Base-by-base conservation (phyloP, 1,140 invertebrate species). In the Alviniconcha marisindica region DNA sequence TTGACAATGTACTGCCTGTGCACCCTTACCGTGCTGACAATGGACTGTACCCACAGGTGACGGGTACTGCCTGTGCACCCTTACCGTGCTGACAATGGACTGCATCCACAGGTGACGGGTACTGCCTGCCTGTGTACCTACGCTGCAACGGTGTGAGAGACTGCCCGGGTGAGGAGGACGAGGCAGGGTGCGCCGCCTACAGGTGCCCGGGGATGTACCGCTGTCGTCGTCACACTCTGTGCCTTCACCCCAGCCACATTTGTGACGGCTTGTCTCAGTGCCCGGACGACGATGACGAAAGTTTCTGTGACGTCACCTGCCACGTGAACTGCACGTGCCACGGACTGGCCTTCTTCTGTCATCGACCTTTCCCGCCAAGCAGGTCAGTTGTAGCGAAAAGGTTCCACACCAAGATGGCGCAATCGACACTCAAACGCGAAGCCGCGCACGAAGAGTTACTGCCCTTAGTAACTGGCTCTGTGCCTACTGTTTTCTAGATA, bases 201-300 rank as follows among this genome's bases (percentile, higher is more conserved):
- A 60, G 0, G 28, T 60, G 56, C n/a, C 56, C 56, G 0, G 56
- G 56, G 56, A n/a, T 60, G 21, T 60, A 21, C 56, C 14, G 24
- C 7, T 60, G 56, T 24, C 14, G 56, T n/a, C 21, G 14, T 7
- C 7, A 5, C 21, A 60, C 56, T 7, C 0, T 24, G 14, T 60
- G 56, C 28, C 18, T 60, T 60, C 56, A 60, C n/a, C 0, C 5
- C 7, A 24, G 28, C n/a, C 56, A 60, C 56, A 14, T 60, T 5
- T 60, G 56, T 60, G 56, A 60, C 56, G 56, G 56, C 56, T 33
- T 66, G n/a, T 10, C 63, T 66, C 63, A 66, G 5, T 66, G 63
- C 36, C 63, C 63, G 36, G 28, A 66, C 0, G 5, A 66, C 28
- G 63, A 66, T 33, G 63, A 66, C 28, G 63, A 66, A 66, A 0